A percentile compares a stretch with the other conserved stretches of the same genome.
Evolutionary conservation across 2,797 vertebrate species (phyloP).

Genomic region (Trichosurus vulpecula): DNA sequence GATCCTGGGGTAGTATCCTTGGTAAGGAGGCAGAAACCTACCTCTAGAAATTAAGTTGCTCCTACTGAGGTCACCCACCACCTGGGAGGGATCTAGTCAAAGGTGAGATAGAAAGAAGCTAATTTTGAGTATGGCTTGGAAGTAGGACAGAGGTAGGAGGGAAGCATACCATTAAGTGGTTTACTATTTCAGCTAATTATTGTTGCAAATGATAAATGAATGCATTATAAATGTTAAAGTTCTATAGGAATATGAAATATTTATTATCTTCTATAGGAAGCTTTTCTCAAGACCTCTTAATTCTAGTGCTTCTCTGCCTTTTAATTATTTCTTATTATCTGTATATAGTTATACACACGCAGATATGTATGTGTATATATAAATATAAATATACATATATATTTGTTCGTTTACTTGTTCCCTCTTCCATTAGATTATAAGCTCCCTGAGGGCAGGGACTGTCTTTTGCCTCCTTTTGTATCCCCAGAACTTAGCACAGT

Average conservation of each 20-base stretch:
- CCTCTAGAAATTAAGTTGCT: not conserved
- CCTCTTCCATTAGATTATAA: not conserved
- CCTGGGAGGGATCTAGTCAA: not conserved
- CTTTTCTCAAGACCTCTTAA: not conserved
- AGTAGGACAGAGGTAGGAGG: not conserved
- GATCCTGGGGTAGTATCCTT: not conserved
- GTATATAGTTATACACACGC: too few relatives aligned
- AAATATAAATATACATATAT: too few relatives aligned
- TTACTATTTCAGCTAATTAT: not conserved
- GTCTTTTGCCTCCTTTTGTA: not conserved
- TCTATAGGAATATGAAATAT: not conserved
- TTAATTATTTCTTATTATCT: not conserved
- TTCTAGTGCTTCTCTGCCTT: not conserved
- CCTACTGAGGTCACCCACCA: not conserved
- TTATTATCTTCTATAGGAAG: not conserved
- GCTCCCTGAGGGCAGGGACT: not conserved
- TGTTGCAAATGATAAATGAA: not conserved
- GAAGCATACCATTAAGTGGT: not conserved
- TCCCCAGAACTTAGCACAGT: not conserved
- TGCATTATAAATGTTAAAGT: not conserved
- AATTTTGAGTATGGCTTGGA: not conserved
- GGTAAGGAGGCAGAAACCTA: not conserved
- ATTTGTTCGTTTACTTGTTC: not conserved
- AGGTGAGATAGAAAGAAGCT: not conserved
- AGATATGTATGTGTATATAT: too few relatives aligned